Evolutionary conservation across 2,888 invertebrate species (phyloP).

Genomic region (Campoplex capitator): DNA sequence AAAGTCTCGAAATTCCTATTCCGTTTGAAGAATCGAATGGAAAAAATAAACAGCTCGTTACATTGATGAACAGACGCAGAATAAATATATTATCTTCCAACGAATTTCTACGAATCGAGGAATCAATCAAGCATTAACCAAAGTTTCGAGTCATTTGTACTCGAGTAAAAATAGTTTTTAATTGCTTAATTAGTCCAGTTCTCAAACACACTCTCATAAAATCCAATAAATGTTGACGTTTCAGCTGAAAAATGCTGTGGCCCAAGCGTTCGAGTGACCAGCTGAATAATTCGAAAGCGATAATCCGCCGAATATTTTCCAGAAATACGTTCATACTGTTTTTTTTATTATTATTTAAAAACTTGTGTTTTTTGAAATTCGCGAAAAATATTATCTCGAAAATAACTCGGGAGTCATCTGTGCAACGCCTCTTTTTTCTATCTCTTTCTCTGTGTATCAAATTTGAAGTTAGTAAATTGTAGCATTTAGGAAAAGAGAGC

Average conservation of each 20-base stretch:
- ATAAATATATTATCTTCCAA: not conserved
- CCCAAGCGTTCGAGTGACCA: not conserved
- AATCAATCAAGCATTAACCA: not conserved
- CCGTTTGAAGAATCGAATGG: not conserved
- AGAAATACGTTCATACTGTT: not conserved
- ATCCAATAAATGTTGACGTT: not conserved
- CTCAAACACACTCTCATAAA: not conserved
- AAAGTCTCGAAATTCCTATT: not conserved
- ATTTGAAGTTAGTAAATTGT: not conserved
- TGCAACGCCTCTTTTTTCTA: not conserved
- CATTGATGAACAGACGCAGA: not conserved
- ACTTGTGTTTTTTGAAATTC: not conserved
- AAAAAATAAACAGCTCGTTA: not conserved
- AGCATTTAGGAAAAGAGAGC: not conserved
- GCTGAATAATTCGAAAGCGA: not conserved
- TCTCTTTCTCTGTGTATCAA: not conserved
- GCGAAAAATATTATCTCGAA: not conserved
- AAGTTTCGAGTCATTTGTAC: not conserved
- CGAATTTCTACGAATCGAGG: not conserved
- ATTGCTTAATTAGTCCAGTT: not conserved
- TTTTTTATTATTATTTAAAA: not conserved
- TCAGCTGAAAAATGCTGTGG: not conserved
- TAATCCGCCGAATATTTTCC: not conserved
- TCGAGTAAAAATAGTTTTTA: not conserved
- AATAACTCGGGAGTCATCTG: slow-evolving; percentile 8